Evolutionary conservation across 2,797 vertebrate genomes (phyloP).

Genomic region (Neopelma chrysocephalum): DNA sequence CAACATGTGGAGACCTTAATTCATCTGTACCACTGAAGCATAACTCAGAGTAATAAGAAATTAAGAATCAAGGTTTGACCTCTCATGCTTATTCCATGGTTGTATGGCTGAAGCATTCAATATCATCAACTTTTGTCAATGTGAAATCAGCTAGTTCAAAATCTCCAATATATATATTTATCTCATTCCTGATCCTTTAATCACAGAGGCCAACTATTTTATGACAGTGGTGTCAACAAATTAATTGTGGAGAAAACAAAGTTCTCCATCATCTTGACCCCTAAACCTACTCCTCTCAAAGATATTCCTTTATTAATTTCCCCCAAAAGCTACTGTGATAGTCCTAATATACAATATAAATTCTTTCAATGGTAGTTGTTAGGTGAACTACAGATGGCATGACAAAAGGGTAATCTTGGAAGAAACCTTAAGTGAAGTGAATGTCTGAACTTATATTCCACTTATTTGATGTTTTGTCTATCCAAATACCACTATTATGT

Average conservation of each 20-base stretch:
- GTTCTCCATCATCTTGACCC: neutral
- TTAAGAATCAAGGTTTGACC: neutral
- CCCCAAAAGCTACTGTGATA: neutral
- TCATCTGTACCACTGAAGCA: neutral
- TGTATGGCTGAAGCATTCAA: neutral
- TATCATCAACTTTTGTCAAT: neutral
- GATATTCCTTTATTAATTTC: neutral
- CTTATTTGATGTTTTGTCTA: neutral
- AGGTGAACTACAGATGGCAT: neutral
- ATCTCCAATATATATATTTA: neutral
- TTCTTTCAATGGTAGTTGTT: neutral
- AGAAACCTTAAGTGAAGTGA: neutral
- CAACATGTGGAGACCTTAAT: neutral
- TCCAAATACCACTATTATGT: neutral
- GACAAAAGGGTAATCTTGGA: neutral
- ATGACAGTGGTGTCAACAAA: neutral
- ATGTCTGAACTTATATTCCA: neutral
- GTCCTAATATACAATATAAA: neutral
- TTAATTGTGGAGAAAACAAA: neutral
- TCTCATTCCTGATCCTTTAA: neutral
- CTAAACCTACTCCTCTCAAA: neutral
- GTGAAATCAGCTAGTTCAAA: neutral
- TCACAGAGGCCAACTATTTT: neutral
- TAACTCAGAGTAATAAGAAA: neutral
- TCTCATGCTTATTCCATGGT: neutral